Evolutionary conservation across 2,888 invertebrate species (phyloP).

Genomic region (Phortica magna): DNA sequence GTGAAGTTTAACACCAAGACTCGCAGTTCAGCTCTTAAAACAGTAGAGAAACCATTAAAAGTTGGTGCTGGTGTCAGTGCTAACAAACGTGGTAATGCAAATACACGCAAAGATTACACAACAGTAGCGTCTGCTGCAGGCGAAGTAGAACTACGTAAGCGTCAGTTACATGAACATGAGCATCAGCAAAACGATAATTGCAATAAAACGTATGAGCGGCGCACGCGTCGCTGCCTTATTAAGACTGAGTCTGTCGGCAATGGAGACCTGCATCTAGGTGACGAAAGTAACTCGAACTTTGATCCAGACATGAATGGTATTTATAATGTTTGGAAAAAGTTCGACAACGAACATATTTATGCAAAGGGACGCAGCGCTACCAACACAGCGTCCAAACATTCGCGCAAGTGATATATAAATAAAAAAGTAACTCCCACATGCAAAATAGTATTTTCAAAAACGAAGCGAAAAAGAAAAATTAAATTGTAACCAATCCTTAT

Average conservation of each 20-base stretch:
- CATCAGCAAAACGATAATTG: conserved; percentile 44
- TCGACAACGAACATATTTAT: conserved; percentile 69
- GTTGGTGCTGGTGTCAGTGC: conserved; percentile 45
- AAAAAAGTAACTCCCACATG: neutral
- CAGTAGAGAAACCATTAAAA: conserved; percentile 37
- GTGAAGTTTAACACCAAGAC: conserved; percentile 36
- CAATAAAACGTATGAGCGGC: conserved; percentile 61
- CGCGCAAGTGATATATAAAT: conserved; percentile 65
- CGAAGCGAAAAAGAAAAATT: conserved; percentile 4
- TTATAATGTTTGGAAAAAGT: conserved; percentile 60
- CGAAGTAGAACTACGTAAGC: conserved; percentile 58
- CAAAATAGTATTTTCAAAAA: conserved; percentile 29
- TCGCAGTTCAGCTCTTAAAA: conserved; percentile 27
- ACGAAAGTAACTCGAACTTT: conserved; percentile 70
- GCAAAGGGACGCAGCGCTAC: conserved; percentile 57
- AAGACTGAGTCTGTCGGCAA: conserved; percentile 70
- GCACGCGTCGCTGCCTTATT: conserved; percentile 71
- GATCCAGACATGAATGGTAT: conserved; percentile 60
- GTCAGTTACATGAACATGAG: conserved; percentile 42
- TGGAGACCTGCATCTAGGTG: conserved; percentile 51
- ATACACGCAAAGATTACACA: conserved; percentile 57
- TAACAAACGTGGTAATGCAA: conserved; percentile 67
- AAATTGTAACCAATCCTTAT: neutral
- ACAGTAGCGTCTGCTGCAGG: conserved; percentile 67
- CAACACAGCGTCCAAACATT: conserved; percentile 60